Evolutionary conservation across 1,140 invertebrate species (phyloP), one percentile per base, ranked within the genome.

Genomic region (Temnothorax curvispinosus): DNA sequence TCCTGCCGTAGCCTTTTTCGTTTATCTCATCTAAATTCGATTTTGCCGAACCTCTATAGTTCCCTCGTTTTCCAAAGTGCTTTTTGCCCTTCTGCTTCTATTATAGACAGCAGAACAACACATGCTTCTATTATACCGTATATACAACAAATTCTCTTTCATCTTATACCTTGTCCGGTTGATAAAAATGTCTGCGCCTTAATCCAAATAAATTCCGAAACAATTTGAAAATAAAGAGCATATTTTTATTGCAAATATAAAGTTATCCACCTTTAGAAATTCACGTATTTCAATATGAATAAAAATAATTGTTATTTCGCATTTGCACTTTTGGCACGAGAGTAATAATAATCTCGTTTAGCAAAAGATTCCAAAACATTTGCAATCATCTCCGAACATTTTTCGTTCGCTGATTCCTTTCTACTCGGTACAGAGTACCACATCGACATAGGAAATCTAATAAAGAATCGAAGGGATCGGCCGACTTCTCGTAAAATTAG

Each of bases 401-500:
- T 52, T 41, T 81, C 47, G 7, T 56, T 81, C 38, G 35, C 11
- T 44, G n/a, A 21, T 74, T 60, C 3, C 18, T 82, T 38, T 44
- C n/a, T 54, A 7, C 3, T 54, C 18, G 6, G 18, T 38, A 82
- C 18, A 54, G 4, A 38, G 18, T 41, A 21, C 13, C 13, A 18
- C 27, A 13, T 50, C 56, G 52, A 80, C 62, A 38, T 81, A 85
- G 76, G 41, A 88, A 90, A 90, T 86, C 89, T 90, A 90, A 90
- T 90, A 90, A 90, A 77, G 64, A 88, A 32, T 62, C 76, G 58
- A 74, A 90, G 69, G 82, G 58, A 87, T 90, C 77, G 69, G 52
- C 52, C 52, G 71, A 78, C 54, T 84, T 89, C 56, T 64, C 78
- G 80, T 90, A 86, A 90, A 90, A 90, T 90, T 90, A 90, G 76